Evolutionary conservation across 2,888 invertebrate genomes (phyloP), one percentile per base, ranked within the genome.

Genomic region (Drosophila koepferae): DNA sequence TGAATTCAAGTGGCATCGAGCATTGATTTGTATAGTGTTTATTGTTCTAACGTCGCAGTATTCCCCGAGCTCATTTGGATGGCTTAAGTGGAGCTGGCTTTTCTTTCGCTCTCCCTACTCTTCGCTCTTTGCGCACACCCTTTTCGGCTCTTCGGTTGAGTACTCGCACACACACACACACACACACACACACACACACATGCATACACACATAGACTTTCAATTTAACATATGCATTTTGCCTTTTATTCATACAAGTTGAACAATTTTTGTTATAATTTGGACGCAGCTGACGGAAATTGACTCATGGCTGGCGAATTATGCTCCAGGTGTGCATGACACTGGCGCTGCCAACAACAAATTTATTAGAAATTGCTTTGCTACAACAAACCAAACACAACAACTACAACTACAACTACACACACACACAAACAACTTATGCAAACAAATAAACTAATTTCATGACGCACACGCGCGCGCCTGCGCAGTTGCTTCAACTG

Each of bases 361-460:
- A 86, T 86, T 86, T 86, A 86, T 86, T 86, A 86, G 86, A 89
- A 86, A 86, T 86, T 88, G 81, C 74, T 69, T 86, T 88, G 81
- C 74, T 69, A 64, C 77, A 74, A 67, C 51, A 63, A 63, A 43
- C 48, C 56, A 67, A 4, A 43, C 43, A 44, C 56, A 66, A 48
- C 46, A 28, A 49, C 59, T 44, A 65, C 38, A 28, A 28, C 28
- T 28, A 16, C 38, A 40, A 5, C 5, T 5, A 38, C 78, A 8
- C 28, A 31, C 23, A 73, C 63, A 66, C 44, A 67, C 58, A 70
- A 53, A 18, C 63, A 63, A 65, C 79, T 84, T 87, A 87, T 87
- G 89, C 86, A 89, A 85, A 86, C 89, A 89, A 86, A 86, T 89
- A 86, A 89, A 89, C 89, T 89, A 86, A 86, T 86, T 86, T 86